Evolutionary conservation across 1,140 invertebrate genomes (phyloP), one percentile per base, ranked within the genome.

Genomic region (Gonioctena quinquepunctata): DNA sequence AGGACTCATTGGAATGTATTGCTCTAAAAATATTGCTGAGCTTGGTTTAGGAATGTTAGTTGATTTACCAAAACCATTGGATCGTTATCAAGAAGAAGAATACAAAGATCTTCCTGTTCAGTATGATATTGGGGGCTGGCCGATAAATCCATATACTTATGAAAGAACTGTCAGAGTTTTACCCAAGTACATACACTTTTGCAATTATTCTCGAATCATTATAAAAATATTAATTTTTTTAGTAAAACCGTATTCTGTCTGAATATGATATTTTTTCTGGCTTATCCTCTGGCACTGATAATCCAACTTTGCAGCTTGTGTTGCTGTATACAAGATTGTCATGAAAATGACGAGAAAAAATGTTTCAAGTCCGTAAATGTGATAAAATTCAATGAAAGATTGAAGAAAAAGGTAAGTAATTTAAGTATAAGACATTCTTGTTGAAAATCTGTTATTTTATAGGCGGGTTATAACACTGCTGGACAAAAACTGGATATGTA

Each of bases 101-200:
- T 73, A 87, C 18, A 71, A 66, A 19, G 69, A 73, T 16, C 76
- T 83, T 27, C 26, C 66, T 13, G 84, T 88, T 2, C 73, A 83
- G 8, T 87, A 86, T 68, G 87, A 88, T 68, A 68, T 75, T 1
- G 81, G 83, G 1, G 87, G 87, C 8, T 86, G 84, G 83, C 85
- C 86, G 13, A 75, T 88, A 21, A 85, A 88, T 77, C 86, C 87
- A 1, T 84, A 86, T 61, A 86, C 86, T 1, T 79, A 79, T 23
- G 71, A 83, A 74, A 84, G 79, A 27, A 80, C 76, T 7, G 74
- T 79, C n/a, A 74, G 75, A 66, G 65, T 80, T 6, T 54, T 80
- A 2, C 57, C 65, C 8, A 70, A 71, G 60, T 74, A 62, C 8
- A 23, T 42, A 7, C n/a, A 42, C 18, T 54, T 11, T 16, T 23